phyloP scores from a whole-genome alignment of 35 echinoderm and acorn worm genomes.

The Apostichopus japonicus region DNA sequence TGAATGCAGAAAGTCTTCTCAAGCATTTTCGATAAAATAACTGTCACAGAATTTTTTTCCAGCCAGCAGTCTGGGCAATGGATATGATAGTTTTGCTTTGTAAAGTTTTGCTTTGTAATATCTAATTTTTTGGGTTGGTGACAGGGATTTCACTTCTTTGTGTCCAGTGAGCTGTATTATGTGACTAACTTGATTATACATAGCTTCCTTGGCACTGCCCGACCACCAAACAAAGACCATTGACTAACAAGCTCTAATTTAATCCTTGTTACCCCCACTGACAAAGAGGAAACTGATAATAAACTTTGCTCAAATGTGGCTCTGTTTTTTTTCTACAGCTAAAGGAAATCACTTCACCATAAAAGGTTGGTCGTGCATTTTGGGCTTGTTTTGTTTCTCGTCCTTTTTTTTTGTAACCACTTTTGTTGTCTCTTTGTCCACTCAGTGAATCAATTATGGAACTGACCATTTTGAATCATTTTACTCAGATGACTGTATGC shows the following conservation, averaged over 20 bases:
- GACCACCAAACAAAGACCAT: neutral
- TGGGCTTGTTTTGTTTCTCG: neutral
- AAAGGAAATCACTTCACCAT: conserved; percentile 48
- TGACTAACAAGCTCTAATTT: neutral
- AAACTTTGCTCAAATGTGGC: conserved; percentile 17
- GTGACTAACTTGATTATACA: neutral
- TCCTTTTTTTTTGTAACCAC: neutral
- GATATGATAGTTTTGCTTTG: too few species aligned
- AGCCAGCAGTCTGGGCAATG: too few species aligned
- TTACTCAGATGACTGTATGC: neutral
- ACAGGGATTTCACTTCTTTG: neutral
- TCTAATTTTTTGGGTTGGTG: too few species aligned
- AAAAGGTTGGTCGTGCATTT: conserved; percentile 51
- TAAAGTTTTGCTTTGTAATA: too few species aligned
- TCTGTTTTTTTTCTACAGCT: conserved; percentile 39
- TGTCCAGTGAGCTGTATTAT: neutral
- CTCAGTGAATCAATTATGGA: conserved; percentile 37
- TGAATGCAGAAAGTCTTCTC: neutral
- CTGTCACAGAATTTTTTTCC: neutral
- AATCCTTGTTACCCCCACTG: neutral
- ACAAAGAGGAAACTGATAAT: conserved; percentile 39
- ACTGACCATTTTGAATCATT: conserved; percentile 24
- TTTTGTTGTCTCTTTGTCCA: conserved; percentile 8
- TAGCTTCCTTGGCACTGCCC: neutral
- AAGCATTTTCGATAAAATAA: neutral